Evolutionary conservation across 2,113 vertebrate genomes (phyloP).

Genomic region (Mesoclemmys tuberculata): DNA sequence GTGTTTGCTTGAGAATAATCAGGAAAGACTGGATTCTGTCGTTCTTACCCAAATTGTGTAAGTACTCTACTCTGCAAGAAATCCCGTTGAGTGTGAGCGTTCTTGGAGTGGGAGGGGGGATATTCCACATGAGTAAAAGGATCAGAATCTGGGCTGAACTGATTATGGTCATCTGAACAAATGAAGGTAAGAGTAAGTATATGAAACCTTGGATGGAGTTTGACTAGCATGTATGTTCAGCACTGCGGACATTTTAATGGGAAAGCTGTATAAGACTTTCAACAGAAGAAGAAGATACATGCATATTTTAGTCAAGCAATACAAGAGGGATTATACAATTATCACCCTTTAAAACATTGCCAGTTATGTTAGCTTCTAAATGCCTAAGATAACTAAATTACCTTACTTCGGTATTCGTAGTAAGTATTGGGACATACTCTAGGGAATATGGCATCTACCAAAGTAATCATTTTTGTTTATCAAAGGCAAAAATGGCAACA

Average conservation of each 20-base stretch:
- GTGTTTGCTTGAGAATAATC: neutral
- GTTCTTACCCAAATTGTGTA: neutral
- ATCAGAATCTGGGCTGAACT: neutral
- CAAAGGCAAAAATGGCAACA: conserved; percentile 18
- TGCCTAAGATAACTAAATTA: neutral
- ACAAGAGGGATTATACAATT: neutral
- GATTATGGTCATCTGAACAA: neutral
- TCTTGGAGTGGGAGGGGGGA: neutral
- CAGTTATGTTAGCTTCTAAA: neutral
- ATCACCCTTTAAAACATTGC: neutral
- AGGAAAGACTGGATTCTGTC: neutral
- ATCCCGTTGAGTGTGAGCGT: neutral
- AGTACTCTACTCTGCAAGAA: neutral
- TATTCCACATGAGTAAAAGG: neutral
- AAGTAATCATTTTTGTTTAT: neutral
- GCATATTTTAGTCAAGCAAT: neutral
- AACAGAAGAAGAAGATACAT: neutral
- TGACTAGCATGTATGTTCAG: neutral
- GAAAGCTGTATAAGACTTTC: neutral
- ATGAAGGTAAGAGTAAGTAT: neutral
- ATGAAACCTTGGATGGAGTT: neutral
- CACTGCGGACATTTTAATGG: neutral
- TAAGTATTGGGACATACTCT: neutral
- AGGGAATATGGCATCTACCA: neutral
- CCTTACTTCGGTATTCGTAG: neutral